Percentiles rank a stretch among this genome's conserved stretches.
Evolutionary conservation across 2,113 vertebrate genomes (phyloP).

Genomic region (Natator depressus): DNA sequence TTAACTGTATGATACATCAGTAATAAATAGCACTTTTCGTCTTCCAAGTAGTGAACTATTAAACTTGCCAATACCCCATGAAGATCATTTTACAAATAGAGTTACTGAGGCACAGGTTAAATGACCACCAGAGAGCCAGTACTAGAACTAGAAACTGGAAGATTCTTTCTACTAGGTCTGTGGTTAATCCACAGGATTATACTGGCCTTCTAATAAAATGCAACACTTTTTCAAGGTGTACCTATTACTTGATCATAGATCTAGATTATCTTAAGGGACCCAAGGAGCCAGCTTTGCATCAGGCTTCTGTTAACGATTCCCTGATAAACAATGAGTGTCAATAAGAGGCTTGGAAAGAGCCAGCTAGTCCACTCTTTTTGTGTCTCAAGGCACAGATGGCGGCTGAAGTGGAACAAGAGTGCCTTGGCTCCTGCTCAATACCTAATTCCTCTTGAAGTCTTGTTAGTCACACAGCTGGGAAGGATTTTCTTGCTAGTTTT

Average conservation of each 20-base stretch:
- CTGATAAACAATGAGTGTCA: not conserved
- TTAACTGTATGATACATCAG: not conserved
- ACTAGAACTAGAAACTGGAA: not conserved
- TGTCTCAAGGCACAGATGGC: not conserved
- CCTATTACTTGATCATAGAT: not conserved
- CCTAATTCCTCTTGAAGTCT: not conserved
- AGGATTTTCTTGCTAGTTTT: not conserved
- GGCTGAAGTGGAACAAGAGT: not conserved
- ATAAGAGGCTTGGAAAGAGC: not conserved
- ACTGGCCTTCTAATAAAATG: not conserved
- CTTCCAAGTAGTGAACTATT: not conserved
- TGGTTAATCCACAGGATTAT: not conserved
- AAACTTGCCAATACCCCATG: not conserved
- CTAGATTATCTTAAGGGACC: not conserved
- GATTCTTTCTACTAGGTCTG: rapidly evolving
- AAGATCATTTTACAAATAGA: not conserved
- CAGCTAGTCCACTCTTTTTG: not conserved
- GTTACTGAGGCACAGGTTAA: not conserved
- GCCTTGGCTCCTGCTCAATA: not conserved
- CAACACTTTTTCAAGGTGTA: rapidly evolving
- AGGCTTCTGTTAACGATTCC: not conserved
- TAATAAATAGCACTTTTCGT: not conserved
- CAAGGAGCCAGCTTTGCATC: not conserved
- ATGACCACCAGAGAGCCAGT: not conserved
- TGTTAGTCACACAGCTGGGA: not conserved